Evolutionary conservation across 1,140 invertebrate species (phyloP).

Genomic region (Ostrea edulis): DNA sequence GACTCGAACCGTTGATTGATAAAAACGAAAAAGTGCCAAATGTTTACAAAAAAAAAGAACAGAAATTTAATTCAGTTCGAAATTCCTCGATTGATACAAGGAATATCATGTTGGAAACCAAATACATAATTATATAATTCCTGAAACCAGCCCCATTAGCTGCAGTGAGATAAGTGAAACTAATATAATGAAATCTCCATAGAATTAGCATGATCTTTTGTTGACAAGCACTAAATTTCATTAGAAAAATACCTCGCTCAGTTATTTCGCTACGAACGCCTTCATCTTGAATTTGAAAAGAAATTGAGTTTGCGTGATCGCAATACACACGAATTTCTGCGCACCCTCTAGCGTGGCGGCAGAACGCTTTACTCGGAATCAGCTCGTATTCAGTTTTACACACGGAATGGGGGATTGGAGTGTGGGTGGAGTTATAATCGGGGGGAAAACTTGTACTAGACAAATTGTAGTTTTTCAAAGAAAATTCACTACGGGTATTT

Average conservation of each 20-base stretch:
- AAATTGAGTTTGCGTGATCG: background rate
- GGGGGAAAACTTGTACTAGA: no score
- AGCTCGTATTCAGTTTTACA: no score
- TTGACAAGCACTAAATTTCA: background rate
- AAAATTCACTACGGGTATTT: no score
- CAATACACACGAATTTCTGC: background rate
- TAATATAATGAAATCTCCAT: background rate
- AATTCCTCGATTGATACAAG: background rate
- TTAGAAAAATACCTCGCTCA: background rate
- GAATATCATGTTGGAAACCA: background rate
- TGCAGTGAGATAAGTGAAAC: background rate
- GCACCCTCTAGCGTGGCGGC: background rate
- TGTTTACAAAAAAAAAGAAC: background rate
- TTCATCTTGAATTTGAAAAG: background rate
- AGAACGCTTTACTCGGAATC: background rate
- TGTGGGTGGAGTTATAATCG: no score
- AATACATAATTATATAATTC: background rate
- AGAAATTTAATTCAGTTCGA: background rate
- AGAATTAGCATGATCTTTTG: background rate
- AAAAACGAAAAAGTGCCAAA: background rate
- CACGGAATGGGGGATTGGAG: no score
- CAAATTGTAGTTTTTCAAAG: no score
- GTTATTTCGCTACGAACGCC: constrained; percentile 10
- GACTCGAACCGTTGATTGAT: no score
- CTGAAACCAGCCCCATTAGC: background rate